These are phyloP conservation scores for Phyllopteryx taeniolatus DNA, from an alignment of 2,113 vertebrate genomes.

Conservation along the genomic window DNA sequence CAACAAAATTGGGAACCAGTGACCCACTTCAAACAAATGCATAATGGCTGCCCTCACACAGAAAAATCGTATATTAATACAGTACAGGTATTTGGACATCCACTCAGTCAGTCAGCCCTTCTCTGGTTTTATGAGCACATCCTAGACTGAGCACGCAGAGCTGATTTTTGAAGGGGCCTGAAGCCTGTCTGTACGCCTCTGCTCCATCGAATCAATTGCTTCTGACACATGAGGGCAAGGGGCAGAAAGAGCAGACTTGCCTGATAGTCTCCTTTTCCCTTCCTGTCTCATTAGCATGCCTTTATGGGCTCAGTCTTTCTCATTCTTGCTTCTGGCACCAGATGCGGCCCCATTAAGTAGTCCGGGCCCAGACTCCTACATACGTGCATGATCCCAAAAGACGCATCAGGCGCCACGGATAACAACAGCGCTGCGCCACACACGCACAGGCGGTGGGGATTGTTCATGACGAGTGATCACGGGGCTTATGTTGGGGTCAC, in stretches of 20 bases:
- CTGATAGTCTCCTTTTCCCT: slow-evolving; percentile 9
- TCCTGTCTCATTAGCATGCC: slow-evolving; percentile 30
- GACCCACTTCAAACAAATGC: not conserved
- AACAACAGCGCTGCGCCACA: slow-evolving; percentile 25
- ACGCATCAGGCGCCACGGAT: slow-evolving; percentile 42
- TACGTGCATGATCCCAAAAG: slow-evolving; percentile 42
- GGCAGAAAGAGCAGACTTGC: slow-evolving; percentile 13
- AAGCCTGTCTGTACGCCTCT: slow-evolving; percentile 17
- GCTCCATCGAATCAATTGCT: slow-evolving; percentile 44
- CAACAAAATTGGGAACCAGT: too few relatives aligned
- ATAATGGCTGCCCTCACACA: slow-evolving; percentile 12
- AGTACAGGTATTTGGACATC: slow-evolving; percentile 15
- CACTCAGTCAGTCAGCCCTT: not conserved
- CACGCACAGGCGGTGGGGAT: slow-evolving; percentile 8
- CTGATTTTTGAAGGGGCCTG: slow-evolving; percentile 27
- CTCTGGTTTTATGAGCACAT: slow-evolving; percentile 26
- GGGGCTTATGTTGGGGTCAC: slow-evolving; percentile 17
- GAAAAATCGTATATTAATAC: slow-evolving; percentile 18
- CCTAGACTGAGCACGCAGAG: slow-evolving; percentile 6
- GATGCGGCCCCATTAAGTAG: slow-evolving; percentile 43
- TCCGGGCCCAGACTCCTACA: slow-evolving; percentile 5
- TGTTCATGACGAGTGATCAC: slow-evolving; percentile 35
- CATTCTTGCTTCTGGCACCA: slow-evolving; percentile 49
- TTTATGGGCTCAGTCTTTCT: slow-evolving; percentile 6
- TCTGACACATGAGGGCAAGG: slow-evolving; percentile 36